Evolutionary conservation across 1,140 invertebrate species (phyloP).

Genomic region (Scaptodrosophila lebanonensis): DNA sequence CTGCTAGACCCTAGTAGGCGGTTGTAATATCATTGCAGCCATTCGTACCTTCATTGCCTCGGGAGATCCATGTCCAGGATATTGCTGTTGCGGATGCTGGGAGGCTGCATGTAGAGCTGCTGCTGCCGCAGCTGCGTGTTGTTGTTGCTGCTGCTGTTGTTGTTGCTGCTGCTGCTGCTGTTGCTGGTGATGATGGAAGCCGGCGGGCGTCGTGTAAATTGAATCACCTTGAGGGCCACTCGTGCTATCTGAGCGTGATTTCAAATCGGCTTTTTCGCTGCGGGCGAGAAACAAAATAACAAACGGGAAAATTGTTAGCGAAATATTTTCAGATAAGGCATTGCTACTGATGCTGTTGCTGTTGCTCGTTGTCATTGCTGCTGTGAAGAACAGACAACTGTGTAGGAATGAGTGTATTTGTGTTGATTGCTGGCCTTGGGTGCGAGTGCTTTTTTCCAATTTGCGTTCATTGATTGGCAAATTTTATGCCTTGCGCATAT

Average conservation of each 20-base stretch:
- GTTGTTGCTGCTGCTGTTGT: slow-evolving; percentile 59
- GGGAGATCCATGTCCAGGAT: slow-evolving; percentile 78
- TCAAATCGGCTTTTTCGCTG: slow-evolving; percentile 77
- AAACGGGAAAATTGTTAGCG: slow-evolving; percentile 46
- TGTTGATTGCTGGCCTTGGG: not conserved
- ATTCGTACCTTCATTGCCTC: slow-evolving; percentile 88
- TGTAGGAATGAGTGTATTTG: slow-evolving; percentile 21
- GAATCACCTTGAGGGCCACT: slow-evolving; percentile 77
- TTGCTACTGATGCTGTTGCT: slow-evolving; percentile 7
- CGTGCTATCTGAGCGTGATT: slow-evolving; percentile 77
- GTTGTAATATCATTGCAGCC: slow-evolving; percentile 86
- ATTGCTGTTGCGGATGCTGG: slow-evolving; percentile 62
- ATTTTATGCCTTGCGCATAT: slow-evolving; percentile 53
- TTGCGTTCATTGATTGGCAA: slow-evolving; percentile 57
- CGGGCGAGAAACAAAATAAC: slow-evolving; percentile 35
- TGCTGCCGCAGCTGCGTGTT: slow-evolving; percentile 53
- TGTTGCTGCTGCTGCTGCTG: slow-evolving; percentile 68
- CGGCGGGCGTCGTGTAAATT: slow-evolving; percentile 77
- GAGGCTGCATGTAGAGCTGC: slow-evolving; percentile 53
- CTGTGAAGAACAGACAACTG: no score
- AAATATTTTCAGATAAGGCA: slow-evolving; percentile 37
- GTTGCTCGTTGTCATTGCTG: no score
- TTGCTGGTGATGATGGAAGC: slow-evolving; percentile 75
- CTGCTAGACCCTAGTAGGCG: slow-evolving; percentile 87
- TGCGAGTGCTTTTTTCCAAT: slow-evolving; percentile 2